Percentiles rank a stretch among this genome's conserved stretches.
These are phyloP conservation scores for Epirrita christyi DNA, from an alignment of 2,888 invertebrate species.

Conservation along the genomic window DNA sequence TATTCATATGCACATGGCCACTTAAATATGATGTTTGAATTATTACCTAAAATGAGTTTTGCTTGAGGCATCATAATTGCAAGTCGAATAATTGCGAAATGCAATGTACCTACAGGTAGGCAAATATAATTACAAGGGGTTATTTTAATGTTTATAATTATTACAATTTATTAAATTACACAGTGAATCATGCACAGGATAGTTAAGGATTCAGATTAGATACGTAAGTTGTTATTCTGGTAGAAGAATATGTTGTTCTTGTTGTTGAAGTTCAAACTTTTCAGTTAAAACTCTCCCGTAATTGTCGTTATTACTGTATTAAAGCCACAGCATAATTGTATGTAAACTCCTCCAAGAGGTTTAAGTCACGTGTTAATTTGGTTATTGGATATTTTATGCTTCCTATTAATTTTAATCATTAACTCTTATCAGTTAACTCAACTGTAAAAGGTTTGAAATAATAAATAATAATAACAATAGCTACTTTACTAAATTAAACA, in stretches of 20 bases:
- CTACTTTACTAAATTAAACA: not conserved
- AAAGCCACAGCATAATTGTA: no score
- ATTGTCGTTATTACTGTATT: no score
- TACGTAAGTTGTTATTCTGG: no score
- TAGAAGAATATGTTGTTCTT: no score
- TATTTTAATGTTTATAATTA: no score
- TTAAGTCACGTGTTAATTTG: not conserved
- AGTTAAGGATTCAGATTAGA: no score
- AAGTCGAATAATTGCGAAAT: conserved; percentile 9
- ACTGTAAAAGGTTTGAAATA: not conserved
- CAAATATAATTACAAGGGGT: not conserved
- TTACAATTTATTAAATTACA: no score
- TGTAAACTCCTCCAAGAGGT: no score
- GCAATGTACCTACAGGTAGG: not conserved
- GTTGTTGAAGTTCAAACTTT: no score
- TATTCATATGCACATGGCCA: conserved; percentile 16
- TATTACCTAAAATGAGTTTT: conserved; percentile 11
- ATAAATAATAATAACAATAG: no score
- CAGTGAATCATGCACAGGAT: no score
- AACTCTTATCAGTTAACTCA: not conserved
- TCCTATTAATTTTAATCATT: not conserved
- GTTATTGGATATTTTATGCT: not conserved
- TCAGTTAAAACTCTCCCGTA: no score
- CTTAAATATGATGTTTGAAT: conserved; percentile 3
- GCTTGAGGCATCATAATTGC: conserved; percentile 7